Evolutionary conservation across 2,888 invertebrate species (phyloP).

Genomic region (Griposia aprilina): DNA sequence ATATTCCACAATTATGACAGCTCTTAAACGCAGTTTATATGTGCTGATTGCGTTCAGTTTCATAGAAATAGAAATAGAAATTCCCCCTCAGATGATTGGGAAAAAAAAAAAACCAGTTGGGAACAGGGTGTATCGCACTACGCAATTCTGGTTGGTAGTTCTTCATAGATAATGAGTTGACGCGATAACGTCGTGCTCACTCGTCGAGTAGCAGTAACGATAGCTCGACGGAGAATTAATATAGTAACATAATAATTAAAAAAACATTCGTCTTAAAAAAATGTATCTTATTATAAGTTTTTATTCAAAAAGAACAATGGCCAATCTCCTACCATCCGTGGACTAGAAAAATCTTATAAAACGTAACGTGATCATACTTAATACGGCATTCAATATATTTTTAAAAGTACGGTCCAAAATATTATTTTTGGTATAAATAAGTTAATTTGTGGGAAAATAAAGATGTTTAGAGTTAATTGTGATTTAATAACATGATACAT

Average conservation of each 20-base stretch:
- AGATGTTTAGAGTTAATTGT: too few relatives aligned
- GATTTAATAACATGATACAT: accelerated
- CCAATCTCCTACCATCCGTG: too few relatives aligned
- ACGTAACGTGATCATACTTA: too few relatives aligned
- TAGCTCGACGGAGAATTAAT: neutral
- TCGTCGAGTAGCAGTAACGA: neutral
- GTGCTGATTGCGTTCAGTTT: neutral
- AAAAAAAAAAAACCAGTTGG: too few relatives aligned
- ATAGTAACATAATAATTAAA: neutral
- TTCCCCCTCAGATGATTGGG: neutral
- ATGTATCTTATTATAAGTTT: neutral
- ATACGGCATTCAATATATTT: too few relatives aligned
- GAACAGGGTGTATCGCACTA: neutral
- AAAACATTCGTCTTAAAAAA: neutral
- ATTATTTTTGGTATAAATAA: too few relatives aligned
- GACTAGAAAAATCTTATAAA: too few relatives aligned
- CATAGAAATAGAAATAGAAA: neutral
- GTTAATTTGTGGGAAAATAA: too few relatives aligned
- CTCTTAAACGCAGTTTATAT: neutral
- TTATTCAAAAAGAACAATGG: too few relatives aligned
- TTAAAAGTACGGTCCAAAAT: too few relatives aligned
- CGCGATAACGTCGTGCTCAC: neutral
- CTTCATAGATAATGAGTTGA: neutral
- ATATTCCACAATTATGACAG: neutral
- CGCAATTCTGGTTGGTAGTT: neutral